Conservation (phyloP, 2,113 vertebrate species). For the Cyprinodon variegatus region DNA sequence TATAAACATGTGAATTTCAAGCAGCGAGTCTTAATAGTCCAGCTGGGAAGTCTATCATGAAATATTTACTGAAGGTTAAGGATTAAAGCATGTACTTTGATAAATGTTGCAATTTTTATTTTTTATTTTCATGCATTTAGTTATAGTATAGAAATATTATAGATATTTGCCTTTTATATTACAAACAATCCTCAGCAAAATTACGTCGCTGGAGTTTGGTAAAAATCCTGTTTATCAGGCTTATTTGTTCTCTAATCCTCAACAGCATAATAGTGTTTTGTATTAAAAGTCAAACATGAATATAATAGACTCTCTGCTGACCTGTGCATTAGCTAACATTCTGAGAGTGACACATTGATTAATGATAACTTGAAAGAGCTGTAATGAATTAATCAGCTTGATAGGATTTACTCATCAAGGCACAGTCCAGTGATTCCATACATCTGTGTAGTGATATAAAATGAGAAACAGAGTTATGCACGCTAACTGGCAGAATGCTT, state of each 20-base stretch:
- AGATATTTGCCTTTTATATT: constrained; percentile 20
- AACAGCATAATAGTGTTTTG: constrained; percentile 41
- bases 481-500: constrained; percentile 13
- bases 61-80: not conserved
- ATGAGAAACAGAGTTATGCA: constrained; percentile 31
- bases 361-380: constrained; percentile 57
- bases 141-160: not conserved
- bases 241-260: constrained; percentile 30
- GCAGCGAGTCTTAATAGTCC: not conserved
- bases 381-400: constrained; percentile 64
- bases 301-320: constrained; percentile 49
- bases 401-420: constrained; percentile 63
- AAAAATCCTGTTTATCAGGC: constrained; percentile 46
- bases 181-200: constrained; percentile 42
- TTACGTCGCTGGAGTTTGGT: constrained; percentile 41
- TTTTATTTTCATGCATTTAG: not conserved
- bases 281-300: constrained; percentile 53
- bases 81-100: not conserved
- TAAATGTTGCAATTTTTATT: not conserved
- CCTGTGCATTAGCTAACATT: constrained; percentile 61
- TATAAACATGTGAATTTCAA: not conserved
- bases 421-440: constrained; percentile 46
- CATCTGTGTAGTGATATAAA: constrained; percentile 27
- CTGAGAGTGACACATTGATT: constrained; percentile 66
- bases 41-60: not conserved